These are phyloP conservation scores for Hylaea fasciaria DNA, from an alignment of 2,888 invertebrate genomes.

Conservation along the genomic window DNA sequence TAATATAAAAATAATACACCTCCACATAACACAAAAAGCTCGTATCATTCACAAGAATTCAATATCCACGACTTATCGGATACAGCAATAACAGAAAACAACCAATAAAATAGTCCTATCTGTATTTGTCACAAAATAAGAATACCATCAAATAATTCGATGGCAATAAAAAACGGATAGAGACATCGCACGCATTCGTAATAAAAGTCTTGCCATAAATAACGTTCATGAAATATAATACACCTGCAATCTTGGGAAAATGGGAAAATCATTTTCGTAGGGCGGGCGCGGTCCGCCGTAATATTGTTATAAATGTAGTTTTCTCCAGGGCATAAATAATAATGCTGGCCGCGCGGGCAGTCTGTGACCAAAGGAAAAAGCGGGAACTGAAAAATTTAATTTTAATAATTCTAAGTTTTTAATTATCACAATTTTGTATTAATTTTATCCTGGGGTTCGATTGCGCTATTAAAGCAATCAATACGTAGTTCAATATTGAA, in stretches of 20 bases:
- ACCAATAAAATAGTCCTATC: slow-evolving; percentile 66
- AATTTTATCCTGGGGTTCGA: neutral
- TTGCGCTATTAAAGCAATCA: neutral
- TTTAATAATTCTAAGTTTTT: neutral
- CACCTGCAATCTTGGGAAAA: slow-evolving; percentile 85
- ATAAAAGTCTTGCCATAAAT: slow-evolving; percentile 84
- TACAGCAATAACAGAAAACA: slow-evolving; percentile 64
- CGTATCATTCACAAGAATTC: slow-evolving; percentile 56
- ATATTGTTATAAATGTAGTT: slow-evolving; percentile 85
- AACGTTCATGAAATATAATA: slow-evolving; percentile 85
- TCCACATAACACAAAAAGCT: slow-evolving; percentile 44
- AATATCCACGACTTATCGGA: slow-evolving; percentile 59
- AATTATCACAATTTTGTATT: neutral
- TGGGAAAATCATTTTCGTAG: slow-evolving; percentile 84
- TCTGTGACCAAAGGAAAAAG: slow-evolving; percentile 36
- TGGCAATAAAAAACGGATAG: slow-evolving; percentile 82
- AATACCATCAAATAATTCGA: slow-evolving; percentile 80
- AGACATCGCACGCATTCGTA: slow-evolving; percentile 85
- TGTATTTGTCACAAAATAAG: slow-evolving; percentile 75
- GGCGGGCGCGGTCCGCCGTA: slow-evolving; percentile 83
- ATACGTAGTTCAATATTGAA: too few species aligned
- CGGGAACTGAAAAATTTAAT: slow-evolving; percentile 9
- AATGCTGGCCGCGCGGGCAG: slow-evolving; percentile 70
- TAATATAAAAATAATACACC: slow-evolving; percentile 28
- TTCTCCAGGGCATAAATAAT: slow-evolving; percentile 82